phyloP scores from a whole-genome alignment of 1,140 invertebrate genomes.

The Augochlora pura region DNA sequence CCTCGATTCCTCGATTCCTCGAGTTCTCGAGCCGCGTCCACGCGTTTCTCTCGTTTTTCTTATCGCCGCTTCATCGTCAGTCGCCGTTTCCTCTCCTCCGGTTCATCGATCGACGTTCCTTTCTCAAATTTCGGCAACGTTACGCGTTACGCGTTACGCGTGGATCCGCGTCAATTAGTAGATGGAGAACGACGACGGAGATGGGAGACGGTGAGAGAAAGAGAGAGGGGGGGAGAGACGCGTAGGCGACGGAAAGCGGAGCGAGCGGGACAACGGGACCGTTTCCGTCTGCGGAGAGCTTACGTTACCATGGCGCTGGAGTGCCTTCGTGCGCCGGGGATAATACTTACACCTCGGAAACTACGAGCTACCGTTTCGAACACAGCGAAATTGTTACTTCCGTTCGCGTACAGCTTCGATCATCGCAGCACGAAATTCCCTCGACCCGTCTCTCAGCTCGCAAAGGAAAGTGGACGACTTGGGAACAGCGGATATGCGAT shows the following conservation, averaged over 20 bases:
- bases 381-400: slow-evolving; percentile 1
- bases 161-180: slow-evolving; percentile 16
- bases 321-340: slow-evolving; percentile 30
- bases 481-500: no score
- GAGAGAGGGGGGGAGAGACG: not conserved
- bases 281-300: slow-evolving; percentile 13
- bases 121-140: no score
- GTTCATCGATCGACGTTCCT: not conserved
- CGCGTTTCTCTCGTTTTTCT: not conserved
- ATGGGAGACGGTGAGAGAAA: not conserved
- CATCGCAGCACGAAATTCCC: no score
- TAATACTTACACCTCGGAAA: slow-evolving; percentile 39
- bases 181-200: not conserved
- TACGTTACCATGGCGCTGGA: slow-evolving; percentile 34
- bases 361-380: slow-evolving; percentile 6
- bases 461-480: no score
- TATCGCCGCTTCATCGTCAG: not conserved
- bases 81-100: no score
- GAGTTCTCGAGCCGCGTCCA: no score
- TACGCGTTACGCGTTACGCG: not conserved
- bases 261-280: not conserved
- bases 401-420: not conserved
- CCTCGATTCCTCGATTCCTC: no score
- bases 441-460: no score
- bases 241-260: not conserved